phyloP scores from a whole-genome alignment of 1,140 invertebrate genomes.

The Macrostomum lignano region DNA sequence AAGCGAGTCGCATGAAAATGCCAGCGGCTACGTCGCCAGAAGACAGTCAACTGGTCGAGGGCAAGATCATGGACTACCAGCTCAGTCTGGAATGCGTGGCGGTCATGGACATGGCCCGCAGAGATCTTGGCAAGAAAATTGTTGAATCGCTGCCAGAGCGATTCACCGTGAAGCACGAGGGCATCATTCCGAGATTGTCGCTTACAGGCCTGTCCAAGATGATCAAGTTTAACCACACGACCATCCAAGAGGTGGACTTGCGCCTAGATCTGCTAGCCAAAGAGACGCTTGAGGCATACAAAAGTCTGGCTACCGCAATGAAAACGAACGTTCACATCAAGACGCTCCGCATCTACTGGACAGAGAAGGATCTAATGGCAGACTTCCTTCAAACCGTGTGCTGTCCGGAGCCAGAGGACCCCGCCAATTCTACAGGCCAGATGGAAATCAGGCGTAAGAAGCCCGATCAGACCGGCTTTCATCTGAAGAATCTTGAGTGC shows the following conservation, averaged over 20 bases:
- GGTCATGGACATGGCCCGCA: background rate
- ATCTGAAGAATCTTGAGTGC: too few relatives aligned
- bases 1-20: too few relatives aligned
- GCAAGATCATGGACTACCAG: background rate
- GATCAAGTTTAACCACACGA: background rate
- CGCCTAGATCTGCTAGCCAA: background rate
- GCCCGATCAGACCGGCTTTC: too few relatives aligned
- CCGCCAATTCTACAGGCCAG: too few relatives aligned
- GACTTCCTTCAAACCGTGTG: background rate
- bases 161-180: background rate
- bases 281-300: background rate
- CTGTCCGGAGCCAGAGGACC: background rate
- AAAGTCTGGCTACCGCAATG: background rate
- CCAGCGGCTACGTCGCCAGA: background rate
- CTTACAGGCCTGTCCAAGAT: background rate
- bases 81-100: conserved; percentile 1
- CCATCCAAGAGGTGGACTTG: background rate
- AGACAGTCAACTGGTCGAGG: background rate
- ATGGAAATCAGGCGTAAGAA: too few relatives aligned
- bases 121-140: background rate
- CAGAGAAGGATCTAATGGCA: background rate
- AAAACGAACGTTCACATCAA: background rate
- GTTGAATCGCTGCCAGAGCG: background rate
- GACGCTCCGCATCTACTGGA: background rate
- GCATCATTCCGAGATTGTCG: background rate